Evolutionary conservation across 2,797 vertebrate genomes (phyloP).

Genomic region (Siniperca undulata): DNA sequence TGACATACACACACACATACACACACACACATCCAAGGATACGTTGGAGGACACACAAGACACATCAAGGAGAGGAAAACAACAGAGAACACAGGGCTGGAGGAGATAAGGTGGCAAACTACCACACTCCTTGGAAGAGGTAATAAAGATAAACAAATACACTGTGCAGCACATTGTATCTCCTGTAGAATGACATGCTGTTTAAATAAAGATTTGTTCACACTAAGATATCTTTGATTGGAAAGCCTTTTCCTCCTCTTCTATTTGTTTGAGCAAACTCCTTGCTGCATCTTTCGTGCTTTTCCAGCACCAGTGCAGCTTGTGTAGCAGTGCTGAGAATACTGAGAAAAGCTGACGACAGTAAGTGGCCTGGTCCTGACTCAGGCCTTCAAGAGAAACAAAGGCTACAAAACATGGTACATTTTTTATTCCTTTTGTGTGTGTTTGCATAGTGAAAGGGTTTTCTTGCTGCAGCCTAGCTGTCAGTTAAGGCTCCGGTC

Average conservation of each 20-base stretch:
- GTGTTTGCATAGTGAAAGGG: not conserved
- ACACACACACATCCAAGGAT: no score
- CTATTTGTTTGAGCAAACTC: not conserved
- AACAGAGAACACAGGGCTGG: no score
- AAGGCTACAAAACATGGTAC: slow-evolving; percentile 52
- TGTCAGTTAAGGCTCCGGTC: slow-evolving; percentile 48
- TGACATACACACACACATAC: no score
- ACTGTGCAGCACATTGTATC: not conserved
- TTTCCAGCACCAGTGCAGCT: slow-evolving; percentile 1
- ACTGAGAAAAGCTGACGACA: slow-evolving; percentile 33
- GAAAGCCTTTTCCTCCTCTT: not conserved
- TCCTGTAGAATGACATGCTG: not conserved
- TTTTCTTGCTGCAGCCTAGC: slow-evolving; percentile 49
- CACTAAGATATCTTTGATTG: not conserved
- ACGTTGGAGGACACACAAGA: no score
- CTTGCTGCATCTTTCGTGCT: not conserved
- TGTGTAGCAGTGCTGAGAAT: slow-evolving; percentile 19
- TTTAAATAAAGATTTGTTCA: not conserved
- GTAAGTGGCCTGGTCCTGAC: slow-evolving; percentile 49
- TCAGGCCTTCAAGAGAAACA: slow-evolving; percentile 41
- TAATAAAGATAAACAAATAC: not conserved
- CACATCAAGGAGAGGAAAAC: no score
- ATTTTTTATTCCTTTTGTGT: slow-evolving; percentile 46
- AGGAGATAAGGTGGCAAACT: no score
- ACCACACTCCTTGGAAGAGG: no score